Conservation (phyloP, 2,888 invertebrate species). For the Aphodius sticticus region DNA sequence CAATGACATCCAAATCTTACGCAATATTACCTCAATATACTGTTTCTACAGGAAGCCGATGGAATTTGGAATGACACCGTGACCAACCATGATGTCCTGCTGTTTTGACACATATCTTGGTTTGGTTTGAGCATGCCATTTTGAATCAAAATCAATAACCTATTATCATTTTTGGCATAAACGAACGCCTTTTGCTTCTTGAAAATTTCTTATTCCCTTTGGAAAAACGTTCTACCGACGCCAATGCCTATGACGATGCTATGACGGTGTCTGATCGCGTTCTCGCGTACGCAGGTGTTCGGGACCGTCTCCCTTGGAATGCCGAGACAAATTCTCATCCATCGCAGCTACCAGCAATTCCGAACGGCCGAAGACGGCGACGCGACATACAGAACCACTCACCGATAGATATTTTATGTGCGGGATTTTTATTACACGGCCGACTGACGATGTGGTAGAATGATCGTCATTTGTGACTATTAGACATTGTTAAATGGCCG, state of each 20-base stretch:
- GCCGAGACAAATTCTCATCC: slow-evolving; percentile 35
- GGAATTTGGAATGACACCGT: too few relatives aligned
- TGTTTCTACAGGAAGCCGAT: too few relatives aligned
- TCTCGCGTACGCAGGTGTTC: slow-evolving; percentile 35
- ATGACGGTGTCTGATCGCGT: not conserved
- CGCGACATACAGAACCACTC: slow-evolving; percentile 22
- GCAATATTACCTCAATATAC: too few relatives aligned
- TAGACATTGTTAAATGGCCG: slow-evolving; percentile 36
- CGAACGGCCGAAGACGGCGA: slow-evolving; percentile 26
- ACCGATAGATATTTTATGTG: slow-evolving; percentile 37
- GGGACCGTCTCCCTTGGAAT: slow-evolving; percentile 34
- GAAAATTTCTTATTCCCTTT: not conserved
- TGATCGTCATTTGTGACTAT: slow-evolving; percentile 44
- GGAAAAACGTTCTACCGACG: not conserved
- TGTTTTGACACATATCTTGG: too few relatives aligned
- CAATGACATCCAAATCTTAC: too few relatives aligned
- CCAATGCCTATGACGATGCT: not conserved
- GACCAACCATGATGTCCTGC: too few relatives aligned
- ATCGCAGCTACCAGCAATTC: slow-evolving; percentile 12
- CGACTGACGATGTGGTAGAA: slow-evolving; percentile 40
- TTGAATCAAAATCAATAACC: too few relatives aligned
- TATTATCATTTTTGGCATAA: too few relatives aligned
- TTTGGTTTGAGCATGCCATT: too few relatives aligned
- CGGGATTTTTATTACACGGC: slow-evolving; percentile 42
- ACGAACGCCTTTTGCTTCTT: too few relatives aligned